phyloP scores from a whole-genome alignment of 2,888 invertebrate species.

The Criorhina ranunculi region DNA sequence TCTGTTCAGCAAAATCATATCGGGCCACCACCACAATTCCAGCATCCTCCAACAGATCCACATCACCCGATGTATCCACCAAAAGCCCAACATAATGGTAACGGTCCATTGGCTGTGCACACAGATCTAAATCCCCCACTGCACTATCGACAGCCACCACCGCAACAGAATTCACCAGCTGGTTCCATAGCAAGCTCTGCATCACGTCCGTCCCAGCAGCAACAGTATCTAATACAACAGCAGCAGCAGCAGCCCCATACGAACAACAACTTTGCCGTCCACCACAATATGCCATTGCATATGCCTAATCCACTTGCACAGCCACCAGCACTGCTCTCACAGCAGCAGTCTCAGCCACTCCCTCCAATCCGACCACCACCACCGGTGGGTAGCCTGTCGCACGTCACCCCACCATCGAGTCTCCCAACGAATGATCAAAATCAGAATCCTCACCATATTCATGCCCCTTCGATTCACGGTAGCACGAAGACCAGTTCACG shows the following conservation, averaged over 20 bases:
- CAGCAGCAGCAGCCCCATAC: constrained; percentile 70
- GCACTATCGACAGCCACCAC: constrained; percentile 80
- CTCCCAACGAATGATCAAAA: constrained; percentile 79
- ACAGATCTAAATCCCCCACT: constrained; percentile 79
- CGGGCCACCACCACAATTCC: constrained; percentile 46
- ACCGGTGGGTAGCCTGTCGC: constrained; percentile 79
- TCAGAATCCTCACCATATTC: constrained; percentile 80
- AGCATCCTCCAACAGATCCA: constrained; percentile 64
- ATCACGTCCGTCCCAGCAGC: constrained; percentile 76
- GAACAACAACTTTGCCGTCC: constrained; percentile 74
- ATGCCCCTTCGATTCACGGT: constrained; percentile 84
- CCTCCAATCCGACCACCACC: constrained; percentile 83
- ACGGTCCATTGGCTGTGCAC: constrained; percentile 82
- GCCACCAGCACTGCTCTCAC: constrained; percentile 70
- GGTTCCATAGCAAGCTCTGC: constrained; percentile 84
- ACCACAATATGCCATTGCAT: constrained; percentile 55
- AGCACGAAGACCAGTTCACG: constrained; percentile 82
- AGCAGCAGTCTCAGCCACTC: constrained; percentile 77
- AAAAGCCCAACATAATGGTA: constrained; percentile 79
- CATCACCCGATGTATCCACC: constrained; percentile 60
- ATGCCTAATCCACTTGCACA: constrained; percentile 66
- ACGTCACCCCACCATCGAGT: constrained; percentile 61
- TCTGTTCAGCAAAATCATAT: constrained; percentile 59
- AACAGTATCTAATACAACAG: constrained; percentile 44
- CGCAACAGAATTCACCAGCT: constrained; percentile 85